These are phyloP conservation scores for Acanthopagrus latus DNA, from an alignment of 2,797 vertebrate genomes.

Conservation along the genomic window DNA sequence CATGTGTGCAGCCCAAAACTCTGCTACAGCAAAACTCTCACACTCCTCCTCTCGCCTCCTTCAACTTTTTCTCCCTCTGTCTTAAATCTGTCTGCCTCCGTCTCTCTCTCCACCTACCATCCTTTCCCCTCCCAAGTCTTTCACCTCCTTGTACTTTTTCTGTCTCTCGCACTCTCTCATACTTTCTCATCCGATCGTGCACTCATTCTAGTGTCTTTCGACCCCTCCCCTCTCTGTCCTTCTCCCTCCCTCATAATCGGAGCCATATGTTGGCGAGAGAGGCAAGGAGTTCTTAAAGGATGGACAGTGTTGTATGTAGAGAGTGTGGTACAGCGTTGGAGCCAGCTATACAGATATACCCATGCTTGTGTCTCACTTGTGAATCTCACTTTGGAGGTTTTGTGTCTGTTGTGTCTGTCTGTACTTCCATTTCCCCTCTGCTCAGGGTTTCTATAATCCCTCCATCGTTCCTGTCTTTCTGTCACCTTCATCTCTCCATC, in stretches of 20 bases:
- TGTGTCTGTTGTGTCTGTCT: slow-evolving; percentile 46
- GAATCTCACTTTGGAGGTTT: slow-evolving; percentile 50
- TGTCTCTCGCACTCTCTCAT: slow-evolving; percentile 51
- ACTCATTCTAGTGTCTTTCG: slow-evolving; percentile 43
- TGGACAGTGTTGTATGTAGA: slow-evolving; percentile 72
- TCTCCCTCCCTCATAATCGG: slow-evolving; percentile 76
- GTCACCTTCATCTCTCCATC: slow-evolving; percentile 81
- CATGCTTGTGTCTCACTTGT: slow-evolving; percentile 51
- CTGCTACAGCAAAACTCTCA: slow-evolving; percentile 75
- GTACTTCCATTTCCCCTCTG: slow-evolving; percentile 46
- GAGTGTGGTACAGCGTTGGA: slow-evolving; percentile 58
- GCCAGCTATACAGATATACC: slow-evolving; percentile 49
- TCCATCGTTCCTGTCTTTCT: slow-evolving; percentile 71
- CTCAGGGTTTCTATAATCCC: slow-evolving; percentile 66
- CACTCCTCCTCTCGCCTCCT: slow-evolving; percentile 36
- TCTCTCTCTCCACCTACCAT: slow-evolving; percentile 20
- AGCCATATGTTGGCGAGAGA: slow-evolving; percentile 81
- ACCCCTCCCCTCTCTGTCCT: slow-evolving; percentile 39
- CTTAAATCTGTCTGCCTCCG: slow-evolving; percentile 39
- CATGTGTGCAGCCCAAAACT: slow-evolving; percentile 81
- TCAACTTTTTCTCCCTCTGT: slow-evolving; percentile 55
- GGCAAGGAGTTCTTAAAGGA: slow-evolving; percentile 70
- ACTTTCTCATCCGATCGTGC: slow-evolving; percentile 63
- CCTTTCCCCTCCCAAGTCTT: slow-evolving; percentile 40
- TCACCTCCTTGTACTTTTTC: slow-evolving; percentile 38